phyloP scores from a whole-genome alignment of 1,140 invertebrate species.

The Aphelinus certus region DNA sequence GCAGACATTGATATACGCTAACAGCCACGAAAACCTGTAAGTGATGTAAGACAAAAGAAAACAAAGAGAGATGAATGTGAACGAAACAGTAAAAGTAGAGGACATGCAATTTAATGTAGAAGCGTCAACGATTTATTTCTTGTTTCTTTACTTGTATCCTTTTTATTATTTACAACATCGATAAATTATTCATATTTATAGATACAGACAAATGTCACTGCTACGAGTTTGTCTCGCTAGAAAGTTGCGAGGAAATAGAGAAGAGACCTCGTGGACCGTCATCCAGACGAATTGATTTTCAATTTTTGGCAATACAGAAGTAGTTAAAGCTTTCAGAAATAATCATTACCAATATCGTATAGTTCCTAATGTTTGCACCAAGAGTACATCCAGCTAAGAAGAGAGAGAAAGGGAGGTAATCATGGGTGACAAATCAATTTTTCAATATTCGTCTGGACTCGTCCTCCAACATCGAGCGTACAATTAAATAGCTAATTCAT shows the following conservation, averaged over 20 bases:
- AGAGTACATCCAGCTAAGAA: too few relatives aligned
- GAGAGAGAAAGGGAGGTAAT: too few relatives aligned
- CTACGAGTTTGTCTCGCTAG: constrained; percentile 36
- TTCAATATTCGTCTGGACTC: constrained; percentile 31
- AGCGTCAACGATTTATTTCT: constrained; percentile 44
- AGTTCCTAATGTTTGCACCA: too few relatives aligned
- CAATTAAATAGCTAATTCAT: constrained; percentile 35
- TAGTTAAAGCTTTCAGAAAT: too few relatives aligned
- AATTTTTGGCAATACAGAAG: background rate
- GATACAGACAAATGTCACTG: constrained; percentile 42
- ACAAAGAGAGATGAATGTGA: too few relatives aligned
- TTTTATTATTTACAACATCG: constrained; percentile 44
- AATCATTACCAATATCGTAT: too few relatives aligned
- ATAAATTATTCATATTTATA: constrained; percentile 37
- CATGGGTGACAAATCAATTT: too few relatives aligned
- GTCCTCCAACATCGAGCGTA: constrained; percentile 30
- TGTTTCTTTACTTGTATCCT: constrained; percentile 15
- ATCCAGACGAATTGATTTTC: constrained; percentile 36
- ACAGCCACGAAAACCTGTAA: too few relatives aligned
- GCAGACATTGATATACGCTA: too few relatives aligned
- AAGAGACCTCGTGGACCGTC: constrained; percentile 28
- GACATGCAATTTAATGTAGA: constrained; percentile 46
- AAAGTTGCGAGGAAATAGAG: constrained; percentile 39
- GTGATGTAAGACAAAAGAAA: too few relatives aligned
- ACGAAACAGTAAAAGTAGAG: constrained; percentile 16